Conservation (phyloP, 2,797 vertebrate genomes). For the Coilia nasus region DNA sequence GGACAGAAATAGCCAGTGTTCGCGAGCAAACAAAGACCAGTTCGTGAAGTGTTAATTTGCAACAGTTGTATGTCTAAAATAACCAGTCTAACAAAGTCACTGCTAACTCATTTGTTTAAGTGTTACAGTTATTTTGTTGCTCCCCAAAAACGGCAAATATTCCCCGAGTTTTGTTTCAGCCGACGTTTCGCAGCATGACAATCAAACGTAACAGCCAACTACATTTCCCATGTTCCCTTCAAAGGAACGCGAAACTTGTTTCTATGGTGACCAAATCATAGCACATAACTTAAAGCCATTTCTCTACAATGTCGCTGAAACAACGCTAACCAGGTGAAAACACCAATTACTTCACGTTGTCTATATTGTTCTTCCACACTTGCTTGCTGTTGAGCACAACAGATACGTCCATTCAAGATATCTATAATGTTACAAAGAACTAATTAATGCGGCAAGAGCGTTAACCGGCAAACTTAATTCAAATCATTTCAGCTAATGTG, state of each 20-base stretch:
- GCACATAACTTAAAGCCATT: neutral
- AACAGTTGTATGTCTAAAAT: neutral
- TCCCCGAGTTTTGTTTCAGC: neutral
- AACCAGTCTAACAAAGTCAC: neutral
- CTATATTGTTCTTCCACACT: neutral
- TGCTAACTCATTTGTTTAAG: neutral
- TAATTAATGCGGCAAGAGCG: neutral
- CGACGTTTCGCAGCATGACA: neutral
- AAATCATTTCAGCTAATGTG: neutral
- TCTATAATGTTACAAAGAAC: neutral
- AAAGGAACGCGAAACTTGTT: neutral
- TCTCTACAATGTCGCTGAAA: neutral
- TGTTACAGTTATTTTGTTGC: neutral
- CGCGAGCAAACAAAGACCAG: neutral
- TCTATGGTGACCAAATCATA: slow-evolving; percentile 29
- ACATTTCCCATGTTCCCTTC: slow-evolving; percentile 13
- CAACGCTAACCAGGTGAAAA: neutral
- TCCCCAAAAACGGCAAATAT: neutral
- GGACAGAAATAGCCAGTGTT: slow-evolving; percentile 67
- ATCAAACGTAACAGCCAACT: neutral
- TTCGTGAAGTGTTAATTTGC: slow-evolving; percentile 4
- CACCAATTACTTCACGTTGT: neutral
- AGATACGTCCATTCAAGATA: neutral
- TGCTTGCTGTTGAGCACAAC: neutral
- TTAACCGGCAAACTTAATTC: neutral